A percentile compares a stretch with the other conserved stretches of the same genome.
Conservation (phyloP, 2,888 invertebrate species). For the Sinotaia quadrata region DNA sequence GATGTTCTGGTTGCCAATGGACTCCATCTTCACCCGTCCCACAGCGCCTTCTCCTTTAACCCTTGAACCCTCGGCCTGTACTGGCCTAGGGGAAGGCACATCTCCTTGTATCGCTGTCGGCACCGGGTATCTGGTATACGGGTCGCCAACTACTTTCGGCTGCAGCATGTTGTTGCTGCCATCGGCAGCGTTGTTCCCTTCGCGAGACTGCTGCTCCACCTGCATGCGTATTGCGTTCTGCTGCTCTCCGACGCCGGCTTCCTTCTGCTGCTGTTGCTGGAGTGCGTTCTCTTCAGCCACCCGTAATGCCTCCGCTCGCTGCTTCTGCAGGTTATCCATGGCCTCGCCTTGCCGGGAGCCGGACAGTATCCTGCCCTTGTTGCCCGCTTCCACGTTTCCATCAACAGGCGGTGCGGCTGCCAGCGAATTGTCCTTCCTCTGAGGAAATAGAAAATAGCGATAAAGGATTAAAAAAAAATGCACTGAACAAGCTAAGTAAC, state of each 20-base stretch:
- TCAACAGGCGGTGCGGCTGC: not conserved
- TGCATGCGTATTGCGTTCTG: constrained; percentile 15
- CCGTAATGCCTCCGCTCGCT: no score
- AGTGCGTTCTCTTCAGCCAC: not conserved
- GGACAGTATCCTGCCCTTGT: not conserved
- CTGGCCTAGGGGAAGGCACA: no score
- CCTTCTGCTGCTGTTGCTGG: constrained; percentile 21
- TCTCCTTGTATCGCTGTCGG: no score
- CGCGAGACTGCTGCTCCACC: constrained; percentile 21
- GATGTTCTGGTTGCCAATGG: constrained; percentile 4
- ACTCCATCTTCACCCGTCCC: no score
- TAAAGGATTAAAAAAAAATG: not conserved
- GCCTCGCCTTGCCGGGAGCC: not conserved
- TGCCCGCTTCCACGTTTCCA: not conserved
- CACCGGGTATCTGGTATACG: constrained; percentile 1
- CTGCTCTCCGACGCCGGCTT: constrained; percentile 8
- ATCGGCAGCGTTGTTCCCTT: constrained; percentile 3
- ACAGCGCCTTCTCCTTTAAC: no score
- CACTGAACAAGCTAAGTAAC: not conserved
- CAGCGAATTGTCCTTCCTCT: no score
- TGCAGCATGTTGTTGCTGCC: constrained; percentile 3
- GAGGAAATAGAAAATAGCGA: not conserved
- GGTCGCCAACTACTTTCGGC: not conserved
- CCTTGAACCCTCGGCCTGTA: no score
- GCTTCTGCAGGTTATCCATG: not conserved